Evolutionary conservation across 35 echinoderm and acorn worm species (phyloP).

Genomic region (Anneissia japonica): DNA sequence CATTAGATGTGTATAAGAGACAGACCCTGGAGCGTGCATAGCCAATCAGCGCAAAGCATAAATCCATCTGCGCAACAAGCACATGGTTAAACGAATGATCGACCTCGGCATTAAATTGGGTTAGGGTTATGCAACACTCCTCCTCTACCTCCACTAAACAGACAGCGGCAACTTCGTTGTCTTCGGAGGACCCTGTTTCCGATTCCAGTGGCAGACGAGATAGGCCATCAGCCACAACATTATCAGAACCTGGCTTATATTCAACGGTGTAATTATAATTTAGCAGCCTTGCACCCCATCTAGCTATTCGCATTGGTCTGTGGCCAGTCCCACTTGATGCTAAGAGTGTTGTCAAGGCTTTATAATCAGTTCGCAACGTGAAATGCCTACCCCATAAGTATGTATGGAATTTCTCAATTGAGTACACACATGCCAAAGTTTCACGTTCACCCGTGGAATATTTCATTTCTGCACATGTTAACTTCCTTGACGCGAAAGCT

Average conservation of each 20-base stretch:
- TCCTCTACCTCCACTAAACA: no score
- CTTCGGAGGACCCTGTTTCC: no score
- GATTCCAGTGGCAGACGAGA: neutral
- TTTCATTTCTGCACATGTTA: conserved; percentile 41
- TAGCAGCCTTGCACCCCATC: conserved; percentile 22
- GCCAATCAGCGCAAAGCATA: no score
- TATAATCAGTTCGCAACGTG: conserved; percentile 3
- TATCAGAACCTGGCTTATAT: conserved; percentile 31
- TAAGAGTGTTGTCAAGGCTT: conserved; percentile 12
- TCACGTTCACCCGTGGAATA: conserved; percentile 45
- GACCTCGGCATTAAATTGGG: no score
- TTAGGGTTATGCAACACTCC: no score
- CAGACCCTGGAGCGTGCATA: no score
- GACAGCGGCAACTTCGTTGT: no score
- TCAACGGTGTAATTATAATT: conserved; percentile 16
- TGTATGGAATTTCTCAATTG: conserved; percentile 57
- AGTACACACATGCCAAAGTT: conserved; percentile 52
- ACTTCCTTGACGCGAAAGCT: conserved; percentile 52
- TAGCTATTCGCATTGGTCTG: conserved; percentile 8
- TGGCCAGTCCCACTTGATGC: neutral
- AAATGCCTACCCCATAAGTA: conserved; percentile 19
- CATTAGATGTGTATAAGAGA: no score
- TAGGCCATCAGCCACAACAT: conserved; percentile 39
- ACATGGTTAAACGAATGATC: no score
- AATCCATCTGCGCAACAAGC: no score